A percentile compares a stretch with the other conserved stretches of the same genome.
phyloP scores from a whole-genome alignment of 2,888 invertebrate genomes.

The Drosophila phalerata region DNA sequence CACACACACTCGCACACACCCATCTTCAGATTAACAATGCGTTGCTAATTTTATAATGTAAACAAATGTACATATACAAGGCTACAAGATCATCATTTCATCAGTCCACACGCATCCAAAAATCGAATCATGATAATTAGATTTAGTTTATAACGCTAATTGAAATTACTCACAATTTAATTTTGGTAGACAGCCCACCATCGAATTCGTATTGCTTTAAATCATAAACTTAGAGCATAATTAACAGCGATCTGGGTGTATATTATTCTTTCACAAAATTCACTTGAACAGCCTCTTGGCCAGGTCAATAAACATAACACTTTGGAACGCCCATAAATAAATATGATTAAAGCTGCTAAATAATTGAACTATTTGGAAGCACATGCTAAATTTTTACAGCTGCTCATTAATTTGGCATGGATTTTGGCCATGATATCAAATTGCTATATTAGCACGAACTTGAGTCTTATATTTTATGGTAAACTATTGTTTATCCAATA shows the following conservation, averaged over 20 bases:
- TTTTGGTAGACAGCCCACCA: slow-evolving; percentile 21
- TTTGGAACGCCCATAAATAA: slow-evolving; percentile 53
- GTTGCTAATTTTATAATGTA: slow-evolving; percentile 74
- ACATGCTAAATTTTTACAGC: slow-evolving; percentile 19
- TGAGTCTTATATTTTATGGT: background rate
- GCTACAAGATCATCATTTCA: slow-evolving; percentile 46
- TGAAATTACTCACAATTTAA: slow-evolving; percentile 57
- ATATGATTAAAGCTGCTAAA: slow-evolving; percentile 41
- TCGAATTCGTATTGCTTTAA: slow-evolving; percentile 41
- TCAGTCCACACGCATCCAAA: slow-evolving; percentile 25
- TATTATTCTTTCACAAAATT: slow-evolving; percentile 52
- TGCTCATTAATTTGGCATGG: slow-evolving; percentile 17
- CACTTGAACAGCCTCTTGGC: slow-evolving; percentile 16
- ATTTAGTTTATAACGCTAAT: slow-evolving; percentile 78
- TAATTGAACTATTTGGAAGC: slow-evolving; percentile 28
- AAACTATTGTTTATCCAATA: background rate
- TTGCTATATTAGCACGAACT: slow-evolving; percentile 2
- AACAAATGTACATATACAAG: slow-evolving; percentile 42
- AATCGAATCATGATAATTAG: slow-evolving; percentile 74
- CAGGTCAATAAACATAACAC: slow-evolving; percentile 56
- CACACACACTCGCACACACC: slow-evolving; percentile 29
- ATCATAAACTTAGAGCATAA: slow-evolving; percentile 61
- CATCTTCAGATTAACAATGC: slow-evolving; percentile 69
- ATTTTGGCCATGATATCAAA: slow-evolving; percentile 1
- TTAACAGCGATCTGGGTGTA: slow-evolving; percentile 48